These are phyloP conservation scores for Amphiura filiformis DNA, from an alignment of 35 echinoderm and acorn worm genomes.

Conservation along the genomic window DNA sequence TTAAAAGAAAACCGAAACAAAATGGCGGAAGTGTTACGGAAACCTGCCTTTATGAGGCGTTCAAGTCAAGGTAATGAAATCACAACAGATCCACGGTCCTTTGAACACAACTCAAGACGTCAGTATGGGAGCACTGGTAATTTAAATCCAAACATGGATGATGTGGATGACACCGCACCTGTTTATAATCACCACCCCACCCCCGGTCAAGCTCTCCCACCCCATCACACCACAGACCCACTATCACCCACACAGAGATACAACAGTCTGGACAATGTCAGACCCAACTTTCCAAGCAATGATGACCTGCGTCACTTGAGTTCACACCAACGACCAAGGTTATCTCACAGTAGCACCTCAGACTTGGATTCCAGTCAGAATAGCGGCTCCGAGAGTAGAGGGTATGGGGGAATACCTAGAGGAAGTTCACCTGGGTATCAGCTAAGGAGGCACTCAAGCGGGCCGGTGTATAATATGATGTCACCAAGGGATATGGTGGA, in stretches of 20 bases:
- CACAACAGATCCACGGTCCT: background rate
- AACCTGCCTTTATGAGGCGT: constrained; percentile 32
- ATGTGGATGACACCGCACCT: background rate
- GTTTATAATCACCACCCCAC: background rate
- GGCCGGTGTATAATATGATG: constrained; percentile 33
- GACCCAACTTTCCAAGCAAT: background rate
- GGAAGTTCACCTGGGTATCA: constrained; percentile 24
- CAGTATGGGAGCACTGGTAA: constrained; percentile 71
- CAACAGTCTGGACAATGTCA: background rate
- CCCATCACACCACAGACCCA: constrained; percentile 35
- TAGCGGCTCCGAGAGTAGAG: constrained; percentile 5
- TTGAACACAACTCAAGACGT: background rate
- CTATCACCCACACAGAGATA: constrained; percentile 23
- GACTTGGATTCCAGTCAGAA: constrained; percentile 8
- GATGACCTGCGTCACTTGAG: background rate
- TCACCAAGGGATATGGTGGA: background rate
- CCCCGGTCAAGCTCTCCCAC: too few relatives aligned
- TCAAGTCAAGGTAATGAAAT: constrained; percentile 31
- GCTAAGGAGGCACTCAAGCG: constrained; percentile 55
- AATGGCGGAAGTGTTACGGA: constrained; percentile 73
- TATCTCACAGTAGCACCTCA: background rate
- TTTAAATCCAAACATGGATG: constrained; percentile 2
- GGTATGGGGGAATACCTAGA: background rate
- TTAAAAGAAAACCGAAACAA: constrained; percentile 61
- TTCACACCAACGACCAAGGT: background rate